phyloP scores from a whole-genome alignment of 2,113 vertebrate genomes.

The Centrocercus urophasianus region DNA sequence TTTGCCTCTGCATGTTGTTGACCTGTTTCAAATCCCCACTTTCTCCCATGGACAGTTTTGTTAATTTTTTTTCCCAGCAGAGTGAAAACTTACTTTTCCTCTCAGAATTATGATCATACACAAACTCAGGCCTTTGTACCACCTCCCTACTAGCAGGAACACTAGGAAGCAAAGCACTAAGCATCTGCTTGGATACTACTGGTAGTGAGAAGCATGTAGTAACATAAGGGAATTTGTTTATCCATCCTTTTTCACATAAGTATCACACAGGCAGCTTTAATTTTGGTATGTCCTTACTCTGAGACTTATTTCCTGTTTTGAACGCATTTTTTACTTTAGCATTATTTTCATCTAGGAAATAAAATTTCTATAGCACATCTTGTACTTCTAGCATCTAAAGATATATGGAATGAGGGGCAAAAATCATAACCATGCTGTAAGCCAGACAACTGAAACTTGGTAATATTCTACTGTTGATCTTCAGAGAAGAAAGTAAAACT shows the following conservation, averaged over 20 bases:
- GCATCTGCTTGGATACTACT: background rate
- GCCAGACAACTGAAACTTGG: background rate
- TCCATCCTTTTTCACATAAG: background rate
- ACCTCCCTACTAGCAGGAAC: background rate
- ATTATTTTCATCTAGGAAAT: constrained; percentile 11
- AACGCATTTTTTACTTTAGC: background rate
- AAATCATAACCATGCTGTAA: background rate
- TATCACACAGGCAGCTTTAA: background rate
- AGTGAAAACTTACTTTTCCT: background rate
- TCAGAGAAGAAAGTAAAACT: background rate
- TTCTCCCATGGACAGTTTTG: background rate
- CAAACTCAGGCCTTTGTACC: background rate
- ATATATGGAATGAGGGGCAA: background rate
- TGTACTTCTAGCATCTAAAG: constrained; percentile 8
- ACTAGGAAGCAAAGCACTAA: background rate
- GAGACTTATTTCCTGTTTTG: background rate
- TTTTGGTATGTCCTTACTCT: constrained; percentile 3
- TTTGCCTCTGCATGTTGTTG: background rate
- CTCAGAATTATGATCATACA: background rate
- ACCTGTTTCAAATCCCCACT: background rate
- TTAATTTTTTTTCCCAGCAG: background rate
- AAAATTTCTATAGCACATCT: background rate
- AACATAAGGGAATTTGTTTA: background rate
- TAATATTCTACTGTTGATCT: background rate
- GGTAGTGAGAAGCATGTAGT: rapidly evolving